These are phyloP conservation scores for Rhea americana DNA, from an alignment of 2,113 vertebrate genomes.

Conservation along the genomic window DNA sequence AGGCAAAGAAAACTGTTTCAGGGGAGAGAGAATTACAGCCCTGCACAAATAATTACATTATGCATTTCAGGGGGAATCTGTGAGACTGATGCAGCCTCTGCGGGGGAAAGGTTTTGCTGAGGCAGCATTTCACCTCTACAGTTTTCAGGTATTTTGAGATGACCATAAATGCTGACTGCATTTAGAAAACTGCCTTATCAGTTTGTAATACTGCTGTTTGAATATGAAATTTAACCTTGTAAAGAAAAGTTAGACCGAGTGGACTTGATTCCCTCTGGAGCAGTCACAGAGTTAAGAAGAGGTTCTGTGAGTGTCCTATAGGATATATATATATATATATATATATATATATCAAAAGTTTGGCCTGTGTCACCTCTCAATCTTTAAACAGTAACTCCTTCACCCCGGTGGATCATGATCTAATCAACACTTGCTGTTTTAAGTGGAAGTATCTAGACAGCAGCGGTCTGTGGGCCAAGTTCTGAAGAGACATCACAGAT, in stretches of 20 bases:
- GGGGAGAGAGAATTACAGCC: neutral
- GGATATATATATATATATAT: neutral
- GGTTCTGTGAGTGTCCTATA: neutral
- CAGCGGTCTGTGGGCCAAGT: neutral
- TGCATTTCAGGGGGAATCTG: neutral
- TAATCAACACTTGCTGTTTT: neutral
- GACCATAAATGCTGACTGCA: neutral
- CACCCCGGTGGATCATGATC: neutral
- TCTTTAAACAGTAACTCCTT: neutral
- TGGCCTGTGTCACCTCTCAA: neutral
- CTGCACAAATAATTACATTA: neutral
- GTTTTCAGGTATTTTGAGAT: neutral
- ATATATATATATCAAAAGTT: neutral
- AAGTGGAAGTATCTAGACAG: neutral
- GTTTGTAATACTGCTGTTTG: neutral
- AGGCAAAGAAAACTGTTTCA: neutral
- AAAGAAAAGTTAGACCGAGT: neutral
- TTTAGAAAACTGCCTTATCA: neutral
- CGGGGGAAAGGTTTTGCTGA: neutral
- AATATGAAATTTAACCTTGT: neutral
- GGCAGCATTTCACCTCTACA: neutral
- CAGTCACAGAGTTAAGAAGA: neutral
- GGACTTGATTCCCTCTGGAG: neutral
- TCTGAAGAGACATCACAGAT: rapidly evolving
- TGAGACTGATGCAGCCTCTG: neutral